phyloP scores from a whole-genome alignment of 2,888 invertebrate genomes.

The Drosophila nigricruria region DNA sequence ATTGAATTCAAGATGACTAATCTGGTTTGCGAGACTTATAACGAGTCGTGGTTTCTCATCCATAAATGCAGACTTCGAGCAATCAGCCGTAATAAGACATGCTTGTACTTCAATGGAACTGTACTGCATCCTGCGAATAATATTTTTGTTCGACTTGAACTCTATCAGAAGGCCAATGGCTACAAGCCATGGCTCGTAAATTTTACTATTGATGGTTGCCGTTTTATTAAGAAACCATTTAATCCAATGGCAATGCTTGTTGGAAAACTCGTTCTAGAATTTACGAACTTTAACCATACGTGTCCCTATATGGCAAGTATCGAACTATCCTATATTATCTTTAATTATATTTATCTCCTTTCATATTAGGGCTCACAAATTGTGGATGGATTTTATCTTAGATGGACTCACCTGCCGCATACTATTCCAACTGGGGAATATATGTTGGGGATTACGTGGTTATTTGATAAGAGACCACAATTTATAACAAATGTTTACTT shows the following conservation, averaged over 20 bases:
- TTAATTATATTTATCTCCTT: neutral
- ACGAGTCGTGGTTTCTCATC: constrained; percentile 44
- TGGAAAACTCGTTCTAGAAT: neutral
- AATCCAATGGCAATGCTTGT: neutral
- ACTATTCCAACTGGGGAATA: constrained; percentile 31
- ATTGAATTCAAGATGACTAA: constrained; percentile 46
- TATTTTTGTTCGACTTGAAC: constrained; percentile 14
- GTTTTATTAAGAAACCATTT: neutral
- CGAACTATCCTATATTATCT: neutral
- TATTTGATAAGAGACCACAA: constrained; percentile 28
- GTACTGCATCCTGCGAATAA: constrained; percentile 19
- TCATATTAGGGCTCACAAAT: neutral
- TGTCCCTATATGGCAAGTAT: constrained; percentile 3
- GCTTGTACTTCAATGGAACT: constrained; percentile 27
- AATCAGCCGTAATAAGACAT: constrained; percentile 26
- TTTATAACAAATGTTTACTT: constrained; percentile 36
- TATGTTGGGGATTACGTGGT: constrained; percentile 24
- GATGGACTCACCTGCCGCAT: neutral
- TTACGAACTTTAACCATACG: neutral
- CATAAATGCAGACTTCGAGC: constrained; percentile 49
- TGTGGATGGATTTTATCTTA: neutral
- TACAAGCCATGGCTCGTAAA: constrained; percentile 48
- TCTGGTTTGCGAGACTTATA: constrained; percentile 34
- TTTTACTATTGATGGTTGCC: constrained; percentile 11
- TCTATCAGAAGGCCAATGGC: constrained; percentile 41